These are phyloP conservation scores for Lepilemur septentrionalis DNA, from an alignment of 2,797 vertebrate genomes.

Conservation along the genomic window DNA sequence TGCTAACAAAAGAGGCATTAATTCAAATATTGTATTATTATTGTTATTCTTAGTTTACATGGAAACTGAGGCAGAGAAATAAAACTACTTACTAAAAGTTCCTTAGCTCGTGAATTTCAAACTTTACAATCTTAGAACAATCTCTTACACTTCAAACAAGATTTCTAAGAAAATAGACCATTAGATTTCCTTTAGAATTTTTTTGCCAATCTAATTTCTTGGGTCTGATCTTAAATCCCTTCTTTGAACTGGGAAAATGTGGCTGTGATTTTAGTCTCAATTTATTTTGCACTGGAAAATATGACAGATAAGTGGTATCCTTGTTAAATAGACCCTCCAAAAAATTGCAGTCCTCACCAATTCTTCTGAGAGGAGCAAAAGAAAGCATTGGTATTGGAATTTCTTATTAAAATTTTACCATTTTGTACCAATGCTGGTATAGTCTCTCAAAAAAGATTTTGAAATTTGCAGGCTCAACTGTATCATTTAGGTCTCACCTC, in stretches of 20 bases:
- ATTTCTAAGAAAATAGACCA: not conserved
- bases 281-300: not conserved
- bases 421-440: not conserved
- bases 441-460: not conserved
- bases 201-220: not conserved
- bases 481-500: not conserved
- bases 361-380: not conserved
- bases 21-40: not conserved
- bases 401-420: not conserved
- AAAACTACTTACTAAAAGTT: not conserved
- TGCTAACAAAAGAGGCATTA: not conserved
- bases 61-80: not conserved
- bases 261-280: not conserved
- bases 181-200: not conserved
- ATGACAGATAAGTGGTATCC: not conserved
- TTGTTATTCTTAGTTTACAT: not conserved
- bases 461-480: not conserved
- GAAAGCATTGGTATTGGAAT: not conserved
- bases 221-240: not conserved
- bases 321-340: not conserved
- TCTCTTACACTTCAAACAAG: not conserved
- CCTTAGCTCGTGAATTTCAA: not conserved
- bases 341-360: not conserved
- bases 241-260: not conserved
- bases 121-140: not conserved